A percentile compares a stretch with the other conserved stretches of the same genome.
Evolutionary conservation across 2,113 vertebrate species (phyloP).

Genomic region (Myrmophylax atrothorax): DNA sequence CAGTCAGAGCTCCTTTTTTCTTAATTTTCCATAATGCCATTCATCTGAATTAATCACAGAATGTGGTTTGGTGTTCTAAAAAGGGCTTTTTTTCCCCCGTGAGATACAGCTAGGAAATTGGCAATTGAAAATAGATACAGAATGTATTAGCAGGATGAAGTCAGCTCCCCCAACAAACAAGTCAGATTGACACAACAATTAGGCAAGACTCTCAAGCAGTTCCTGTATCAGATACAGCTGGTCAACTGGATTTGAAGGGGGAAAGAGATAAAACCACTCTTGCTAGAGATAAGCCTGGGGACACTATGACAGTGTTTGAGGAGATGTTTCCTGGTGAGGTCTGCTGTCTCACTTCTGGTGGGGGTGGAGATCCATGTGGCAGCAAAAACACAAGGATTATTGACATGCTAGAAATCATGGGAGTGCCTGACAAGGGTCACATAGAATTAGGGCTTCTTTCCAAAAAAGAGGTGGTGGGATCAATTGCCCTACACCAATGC

Average conservation of each 20-base stretch:
- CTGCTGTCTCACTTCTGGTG: background rate
- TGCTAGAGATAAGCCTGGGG: background rate
- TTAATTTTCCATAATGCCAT: background rate
- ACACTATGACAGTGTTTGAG: background rate
- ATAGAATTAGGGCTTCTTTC: background rate
- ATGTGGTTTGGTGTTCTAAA: background rate
- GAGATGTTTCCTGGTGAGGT: background rate
- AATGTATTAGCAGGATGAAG: background rate
- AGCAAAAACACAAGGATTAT: background rate
- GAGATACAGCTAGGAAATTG: background rate
- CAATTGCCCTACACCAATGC: background rate
- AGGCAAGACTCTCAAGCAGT: background rate
- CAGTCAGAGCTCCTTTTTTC: constrained; percentile 1
- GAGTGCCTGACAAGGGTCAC: background rate
- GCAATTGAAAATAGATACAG: constrained; percentile 33
- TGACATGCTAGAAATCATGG: background rate
- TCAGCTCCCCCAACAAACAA: constrained; percentile 12
- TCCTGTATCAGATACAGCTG: background rate
- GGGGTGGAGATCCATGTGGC: background rate
- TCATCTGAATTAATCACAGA: constrained; percentile 15
- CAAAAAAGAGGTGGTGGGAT: background rate
- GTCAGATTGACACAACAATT: constrained; percentile 20
- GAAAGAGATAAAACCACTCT: background rate
- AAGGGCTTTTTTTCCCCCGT: background rate
- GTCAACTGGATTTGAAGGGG: background rate